Conservation (phyloP, 2,888 invertebrate genomes). For the Habroteleia sp. region DNA sequence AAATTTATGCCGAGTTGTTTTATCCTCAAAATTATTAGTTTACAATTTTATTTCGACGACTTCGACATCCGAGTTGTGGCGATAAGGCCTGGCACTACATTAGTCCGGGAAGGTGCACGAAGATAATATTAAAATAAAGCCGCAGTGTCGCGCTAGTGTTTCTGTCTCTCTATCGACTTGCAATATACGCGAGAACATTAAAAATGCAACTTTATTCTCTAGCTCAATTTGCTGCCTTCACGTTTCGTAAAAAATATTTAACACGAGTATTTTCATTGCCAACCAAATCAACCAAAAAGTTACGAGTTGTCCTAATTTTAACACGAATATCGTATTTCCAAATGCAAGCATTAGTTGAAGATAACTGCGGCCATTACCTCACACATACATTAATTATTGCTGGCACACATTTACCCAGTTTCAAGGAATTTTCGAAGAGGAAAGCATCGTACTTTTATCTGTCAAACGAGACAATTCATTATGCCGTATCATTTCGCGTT, state of each 20-base stretch:
- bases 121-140: conserved; percentile 45
- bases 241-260: too few relatives aligned
- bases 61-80: conserved; percentile 13
- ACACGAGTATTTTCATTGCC: too few relatives aligned
- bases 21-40: conserved; percentile 45
- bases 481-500: conserved; percentile 29
- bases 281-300: too few relatives aligned
- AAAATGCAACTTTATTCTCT: conserved; percentile 34
- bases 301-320: conserved; percentile 11
- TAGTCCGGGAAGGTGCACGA: conserved; percentile 15
- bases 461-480: conserved; percentile 40
- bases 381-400: conserved; percentile 80
- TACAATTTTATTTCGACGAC: conserved; percentile 37
- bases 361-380: conserved; percentile 78
- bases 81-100: conserved; percentile 31
- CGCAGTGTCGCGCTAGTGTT: conserved; percentile 27
- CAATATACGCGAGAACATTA: conserved; percentile 30
- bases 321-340: conserved; percentile 1
- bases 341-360: conserved; percentile 77
- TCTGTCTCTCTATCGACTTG: conserved; percentile 33
- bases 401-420: conserved; percentile 74
- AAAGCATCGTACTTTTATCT: conserved; percentile 47
- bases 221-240: conserved; percentile 8
- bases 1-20: conserved; percentile 25
- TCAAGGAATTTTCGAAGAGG: conserved; percentile 71